Evolutionary conservation across 1,140 invertebrate species (phyloP).

Genomic region (Drosophila willistoni): DNA sequence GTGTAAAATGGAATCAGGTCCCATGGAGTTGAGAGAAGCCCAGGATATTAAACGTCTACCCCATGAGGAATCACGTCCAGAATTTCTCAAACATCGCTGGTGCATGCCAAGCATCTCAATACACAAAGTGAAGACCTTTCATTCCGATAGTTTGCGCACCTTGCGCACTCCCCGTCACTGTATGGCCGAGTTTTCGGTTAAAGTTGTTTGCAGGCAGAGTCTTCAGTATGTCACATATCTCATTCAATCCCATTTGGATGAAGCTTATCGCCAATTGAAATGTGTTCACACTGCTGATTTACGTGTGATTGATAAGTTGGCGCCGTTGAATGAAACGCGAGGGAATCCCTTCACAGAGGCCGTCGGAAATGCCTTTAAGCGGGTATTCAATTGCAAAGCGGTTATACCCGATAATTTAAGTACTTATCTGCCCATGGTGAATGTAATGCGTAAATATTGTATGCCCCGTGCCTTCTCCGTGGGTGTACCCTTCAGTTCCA

Average conservation of each 20-base stretch:
- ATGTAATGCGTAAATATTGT: conserved; percentile 39
- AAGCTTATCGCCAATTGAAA: conserved; percentile 6
- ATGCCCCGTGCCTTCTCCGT: neutral
- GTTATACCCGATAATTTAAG: conserved; percentile 30
- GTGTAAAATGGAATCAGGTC: conserved; percentile 20
- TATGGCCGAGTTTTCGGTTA: conserved; percentile 32
- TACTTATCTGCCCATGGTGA: conserved; percentile 27
- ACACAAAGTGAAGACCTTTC: conserved; percentile 5
- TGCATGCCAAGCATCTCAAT: conserved; percentile 35
- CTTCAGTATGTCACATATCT: conserved; percentile 2
- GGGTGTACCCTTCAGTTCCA: conserved; percentile 36
- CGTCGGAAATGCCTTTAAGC: conserved; percentile 24
- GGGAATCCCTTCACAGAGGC: conserved; percentile 10
- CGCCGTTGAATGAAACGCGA: conserved; percentile 13
- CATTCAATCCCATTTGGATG: conserved; percentile 23
- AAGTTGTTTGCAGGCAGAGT: conserved; percentile 38
- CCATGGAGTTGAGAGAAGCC: conserved; percentile 16
- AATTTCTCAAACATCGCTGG: conserved; percentile 41
- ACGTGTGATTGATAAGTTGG: conserved; percentile 14
- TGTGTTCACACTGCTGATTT: conserved; percentile 16
- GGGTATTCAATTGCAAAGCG: neutral
- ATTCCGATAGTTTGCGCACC: neutral
- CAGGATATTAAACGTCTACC: neutral
- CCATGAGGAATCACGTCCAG: conserved; percentile 18
- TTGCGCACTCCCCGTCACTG: neutral